Evolutionary conservation across 2,113 vertebrate genomes (phyloP).

Genomic region (Petroica traversi): DNA sequence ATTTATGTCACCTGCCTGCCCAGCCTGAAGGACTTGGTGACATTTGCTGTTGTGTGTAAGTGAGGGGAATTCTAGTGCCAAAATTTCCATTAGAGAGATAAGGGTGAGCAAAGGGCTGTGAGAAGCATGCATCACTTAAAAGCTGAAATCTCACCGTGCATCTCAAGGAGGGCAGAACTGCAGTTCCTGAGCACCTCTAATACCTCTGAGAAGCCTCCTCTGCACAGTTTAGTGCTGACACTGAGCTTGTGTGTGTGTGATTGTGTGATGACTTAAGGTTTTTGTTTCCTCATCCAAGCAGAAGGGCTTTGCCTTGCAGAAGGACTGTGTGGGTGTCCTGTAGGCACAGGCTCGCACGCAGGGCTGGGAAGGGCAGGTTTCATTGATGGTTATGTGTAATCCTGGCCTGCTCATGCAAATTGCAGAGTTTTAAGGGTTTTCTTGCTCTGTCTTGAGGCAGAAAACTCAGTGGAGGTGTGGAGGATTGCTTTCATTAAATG

Average conservation of each 20-base stretch:
- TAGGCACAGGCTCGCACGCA: background rate
- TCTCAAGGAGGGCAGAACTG: background rate
- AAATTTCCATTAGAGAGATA: background rate
- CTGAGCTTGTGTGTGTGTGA: background rate
- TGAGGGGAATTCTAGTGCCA: background rate
- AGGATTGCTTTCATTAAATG: background rate
- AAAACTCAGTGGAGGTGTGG: background rate
- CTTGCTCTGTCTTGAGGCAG: background rate
- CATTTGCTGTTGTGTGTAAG: background rate
- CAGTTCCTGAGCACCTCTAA: background rate
- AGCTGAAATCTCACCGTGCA: background rate
- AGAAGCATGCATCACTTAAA: background rate
- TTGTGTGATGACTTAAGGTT: background rate
- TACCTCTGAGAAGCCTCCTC: background rate
- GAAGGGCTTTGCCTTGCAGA: background rate
- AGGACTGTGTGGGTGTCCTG: slow-evolving; percentile 10
- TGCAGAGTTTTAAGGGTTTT: background rate
- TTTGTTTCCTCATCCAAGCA: background rate
- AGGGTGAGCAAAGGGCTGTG: background rate
- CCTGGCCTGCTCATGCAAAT: background rate
- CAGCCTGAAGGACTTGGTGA: background rate
- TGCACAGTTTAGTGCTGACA: slow-evolving; percentile 14
- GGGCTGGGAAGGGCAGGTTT: slow-evolving; percentile 12
- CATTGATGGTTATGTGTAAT: background rate
- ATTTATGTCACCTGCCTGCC: background rate